phyloP scores from a whole-genome alignment of 2,113 vertebrate species.

The Oryzias woworae region DNA sequence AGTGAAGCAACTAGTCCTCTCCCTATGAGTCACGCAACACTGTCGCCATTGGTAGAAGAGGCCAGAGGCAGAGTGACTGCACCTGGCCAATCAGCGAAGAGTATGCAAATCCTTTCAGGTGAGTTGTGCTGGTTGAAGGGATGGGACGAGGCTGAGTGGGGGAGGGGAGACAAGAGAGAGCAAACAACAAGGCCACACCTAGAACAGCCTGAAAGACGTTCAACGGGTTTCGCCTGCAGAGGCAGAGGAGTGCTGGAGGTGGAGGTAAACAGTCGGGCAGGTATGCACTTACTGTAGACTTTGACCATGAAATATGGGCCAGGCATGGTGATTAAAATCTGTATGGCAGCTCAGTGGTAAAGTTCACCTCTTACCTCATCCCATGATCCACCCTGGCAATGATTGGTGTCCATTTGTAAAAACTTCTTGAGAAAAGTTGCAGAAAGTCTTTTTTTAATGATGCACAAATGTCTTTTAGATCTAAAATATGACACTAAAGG shows the following conservation, averaged over 20 bases:
- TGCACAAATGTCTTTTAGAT: not conserved
- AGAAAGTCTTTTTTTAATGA: not conserved
- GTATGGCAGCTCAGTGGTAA: conserved; percentile 21
- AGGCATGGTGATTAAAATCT: conserved; percentile 33
- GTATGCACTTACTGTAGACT: conserved; percentile 62
- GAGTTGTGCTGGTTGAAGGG: conserved; percentile 50
- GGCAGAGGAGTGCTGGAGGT: conserved; percentile 46
- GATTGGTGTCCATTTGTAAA: conserved; percentile 28
- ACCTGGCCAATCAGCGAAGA: conserved; percentile 74
- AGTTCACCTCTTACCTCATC: conserved; percentile 30
- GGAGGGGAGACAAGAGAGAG: conserved; percentile 61
- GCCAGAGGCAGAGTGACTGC: conserved; percentile 57
- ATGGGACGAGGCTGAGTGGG: conserved; percentile 61
- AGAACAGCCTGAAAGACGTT: conserved; percentile 61
- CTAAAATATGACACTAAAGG: conserved; percentile 41
- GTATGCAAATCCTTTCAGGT: conserved; percentile 80
- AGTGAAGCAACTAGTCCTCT: conserved; percentile 78
- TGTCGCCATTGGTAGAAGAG: conserved; percentile 72
- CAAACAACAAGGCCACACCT: conserved; percentile 71
- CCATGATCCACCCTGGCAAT: conserved; percentile 36
- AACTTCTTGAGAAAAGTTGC: not conserved
- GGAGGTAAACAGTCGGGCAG: conserved; percentile 56
- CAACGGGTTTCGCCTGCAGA: conserved; percentile 62
- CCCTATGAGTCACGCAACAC: conserved; percentile 77
- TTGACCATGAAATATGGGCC: conserved; percentile 52